Conservation (phyloP, 1,140 invertebrate genomes). For the Diabrotica virgifera region DNA sequence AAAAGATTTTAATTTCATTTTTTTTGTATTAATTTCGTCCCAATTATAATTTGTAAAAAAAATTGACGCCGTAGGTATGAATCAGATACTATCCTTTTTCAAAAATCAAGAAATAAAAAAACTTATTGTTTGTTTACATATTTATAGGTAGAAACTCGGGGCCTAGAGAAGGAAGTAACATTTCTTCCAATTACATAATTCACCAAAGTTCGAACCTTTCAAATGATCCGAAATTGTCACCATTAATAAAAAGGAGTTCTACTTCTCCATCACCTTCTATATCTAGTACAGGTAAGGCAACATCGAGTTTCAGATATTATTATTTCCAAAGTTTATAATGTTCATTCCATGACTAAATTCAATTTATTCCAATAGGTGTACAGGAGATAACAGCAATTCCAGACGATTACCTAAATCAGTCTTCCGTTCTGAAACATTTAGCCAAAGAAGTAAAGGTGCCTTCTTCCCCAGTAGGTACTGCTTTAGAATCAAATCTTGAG, state of each 20-base stretch:
- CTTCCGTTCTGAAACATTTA: conserved; percentile 80
- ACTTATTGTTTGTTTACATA: background rate
- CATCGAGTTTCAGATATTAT: no score
- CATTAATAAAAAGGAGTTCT: conserved; percentile 39
- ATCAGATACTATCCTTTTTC: no score
- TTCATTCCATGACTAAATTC: conserved; percentile 2
- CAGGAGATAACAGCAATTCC: conserved; percentile 82
- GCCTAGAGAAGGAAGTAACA: conserved; percentile 27
- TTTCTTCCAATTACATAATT: conserved; percentile 34
- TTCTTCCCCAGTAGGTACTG: conserved; percentile 41
- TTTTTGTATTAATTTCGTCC: no score
- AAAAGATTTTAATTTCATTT: no score
- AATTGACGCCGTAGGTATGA: no score
- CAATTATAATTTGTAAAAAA: no score
- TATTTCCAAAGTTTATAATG: background rate
- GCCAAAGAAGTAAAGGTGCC: conserved; percentile 74
- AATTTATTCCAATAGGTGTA: conserved; percentile 41
- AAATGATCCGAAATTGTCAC: conserved; percentile 39
- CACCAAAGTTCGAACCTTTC: conserved; percentile 30
- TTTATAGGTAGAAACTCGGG: conserved; percentile 43
- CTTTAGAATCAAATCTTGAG: conserved; percentile 26
- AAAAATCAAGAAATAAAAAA: no score
- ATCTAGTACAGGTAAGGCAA: conserved; percentile 28
- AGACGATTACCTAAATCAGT: conserved; percentile 80
- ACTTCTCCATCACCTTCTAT: conserved; percentile 42